Conservation (phyloP, 2,113 vertebrate species). For the Prinia subflava region DNA sequence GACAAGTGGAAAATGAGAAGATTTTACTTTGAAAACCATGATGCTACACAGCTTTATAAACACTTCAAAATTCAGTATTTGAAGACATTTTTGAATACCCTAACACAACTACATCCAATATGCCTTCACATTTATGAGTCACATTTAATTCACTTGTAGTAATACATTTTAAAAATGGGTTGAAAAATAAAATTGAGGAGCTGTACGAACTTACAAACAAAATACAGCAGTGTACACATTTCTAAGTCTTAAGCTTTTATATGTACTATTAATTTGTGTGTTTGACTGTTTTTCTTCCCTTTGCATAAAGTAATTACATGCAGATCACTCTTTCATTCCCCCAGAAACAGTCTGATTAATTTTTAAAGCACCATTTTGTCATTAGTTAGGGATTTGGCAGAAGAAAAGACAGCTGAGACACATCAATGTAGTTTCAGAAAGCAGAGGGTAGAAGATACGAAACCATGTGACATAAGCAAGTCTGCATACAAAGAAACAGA, state of each 20-base stretch:
- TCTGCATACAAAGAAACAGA: neutral
- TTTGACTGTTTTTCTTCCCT: conserved; percentile 1
- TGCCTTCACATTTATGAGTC: neutral
- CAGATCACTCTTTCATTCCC: neutral
- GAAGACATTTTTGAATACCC: neutral
- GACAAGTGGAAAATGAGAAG: neutral
- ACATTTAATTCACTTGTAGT: neutral
- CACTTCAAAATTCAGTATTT: neutral
- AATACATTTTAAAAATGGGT: neutral
- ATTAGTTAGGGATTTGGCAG: conserved; percentile 24
- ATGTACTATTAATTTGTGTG: neutral
- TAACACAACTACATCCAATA: neutral
- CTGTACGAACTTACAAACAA: neutral
- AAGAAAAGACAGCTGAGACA: conserved; percentile 14
- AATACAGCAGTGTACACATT: neutral
- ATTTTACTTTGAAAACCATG: neutral
- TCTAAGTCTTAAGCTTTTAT: neutral
- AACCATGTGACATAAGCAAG: neutral
- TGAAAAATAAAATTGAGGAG: neutral
- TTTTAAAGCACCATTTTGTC: conserved; percentile 31
- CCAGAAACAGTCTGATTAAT: conserved; percentile 24
- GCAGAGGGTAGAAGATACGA: neutral
- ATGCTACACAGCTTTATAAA: neutral
- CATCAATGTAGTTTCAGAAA: conserved; percentile 10
- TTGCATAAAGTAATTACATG: neutral